Conservation (phyloP, 2,113 vertebrate genomes). For the Scophthalmus maximus region DNA sequence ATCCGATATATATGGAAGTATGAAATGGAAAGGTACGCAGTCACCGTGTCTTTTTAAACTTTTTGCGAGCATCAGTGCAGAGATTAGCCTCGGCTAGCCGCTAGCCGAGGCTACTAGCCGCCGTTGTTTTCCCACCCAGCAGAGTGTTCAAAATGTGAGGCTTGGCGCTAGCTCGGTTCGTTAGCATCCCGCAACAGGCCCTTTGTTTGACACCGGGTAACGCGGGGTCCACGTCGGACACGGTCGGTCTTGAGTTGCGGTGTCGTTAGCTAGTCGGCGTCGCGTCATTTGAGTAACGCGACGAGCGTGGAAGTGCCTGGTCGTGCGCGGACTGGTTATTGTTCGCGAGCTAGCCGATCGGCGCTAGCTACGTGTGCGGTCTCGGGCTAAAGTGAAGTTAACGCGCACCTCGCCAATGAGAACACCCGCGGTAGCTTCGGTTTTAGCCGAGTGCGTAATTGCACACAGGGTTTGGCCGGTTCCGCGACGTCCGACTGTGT, state of each 20-base stretch:
- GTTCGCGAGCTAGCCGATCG: slow-evolving; percentile 47
- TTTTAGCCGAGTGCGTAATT: slow-evolving; percentile 36
- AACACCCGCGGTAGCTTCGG: slow-evolving; percentile 40
- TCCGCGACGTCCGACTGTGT: not conserved
- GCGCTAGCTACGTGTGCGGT: slow-evolving; percentile 56
- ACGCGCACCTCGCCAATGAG: slow-evolving; percentile 42
- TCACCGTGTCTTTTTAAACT: slow-evolving; percentile 75
- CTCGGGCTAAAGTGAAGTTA: slow-evolving; percentile 57
- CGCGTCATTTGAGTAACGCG: not conserved
- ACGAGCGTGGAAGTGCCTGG: not conserved
- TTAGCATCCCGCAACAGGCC: slow-evolving; percentile 70
- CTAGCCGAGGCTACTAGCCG: slow-evolving; percentile 62
- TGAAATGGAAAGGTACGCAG: slow-evolving; percentile 80
- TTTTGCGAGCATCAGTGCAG: slow-evolving; percentile 72
- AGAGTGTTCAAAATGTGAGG: slow-evolving; percentile 43
- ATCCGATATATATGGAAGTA: slow-evolving; percentile 73
- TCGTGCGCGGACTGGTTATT: slow-evolving; percentile 24
- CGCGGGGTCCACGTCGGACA: slow-evolving; percentile 14
- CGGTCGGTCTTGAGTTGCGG: slow-evolving; percentile 8
- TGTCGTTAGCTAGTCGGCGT: slow-evolving; percentile 18
- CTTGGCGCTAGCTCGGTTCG: slow-evolving; percentile 57
- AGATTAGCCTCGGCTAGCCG: slow-evolving; percentile 71
- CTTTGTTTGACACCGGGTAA: slow-evolving; percentile 67
- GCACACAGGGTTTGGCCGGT: not conserved
- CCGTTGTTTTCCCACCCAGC: slow-evolving; percentile 69